Conservation (phyloP, 2,888 invertebrate species). For the Philonicus albiceps region DNA sequence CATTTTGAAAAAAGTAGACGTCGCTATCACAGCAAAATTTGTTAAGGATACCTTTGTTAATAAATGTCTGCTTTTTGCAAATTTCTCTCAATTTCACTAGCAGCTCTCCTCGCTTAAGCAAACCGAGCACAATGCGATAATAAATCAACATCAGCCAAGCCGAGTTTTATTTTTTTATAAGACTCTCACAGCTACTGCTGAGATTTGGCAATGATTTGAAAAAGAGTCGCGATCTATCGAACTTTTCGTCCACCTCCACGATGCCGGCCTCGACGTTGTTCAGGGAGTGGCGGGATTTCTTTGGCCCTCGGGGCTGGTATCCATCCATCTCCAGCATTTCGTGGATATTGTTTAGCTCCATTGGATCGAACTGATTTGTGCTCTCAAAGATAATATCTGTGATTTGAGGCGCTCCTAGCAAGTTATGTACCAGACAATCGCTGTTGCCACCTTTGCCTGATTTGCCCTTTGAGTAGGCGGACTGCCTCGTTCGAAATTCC, state of each 20-base stretch:
- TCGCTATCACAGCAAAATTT: slow-evolving; percentile 40
- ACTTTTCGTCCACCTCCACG: slow-evolving; percentile 50
- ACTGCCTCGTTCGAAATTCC: not conserved
- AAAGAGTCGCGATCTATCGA: slow-evolving; percentile 59
- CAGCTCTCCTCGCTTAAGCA: not conserved
- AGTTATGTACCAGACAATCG: slow-evolving; percentile 17
- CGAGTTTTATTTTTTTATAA: slow-evolving; percentile 64
- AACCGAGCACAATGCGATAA: not conserved
- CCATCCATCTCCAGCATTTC: slow-evolving; percentile 55
- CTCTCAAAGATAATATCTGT: slow-evolving; percentile 55
- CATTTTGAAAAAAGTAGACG: slow-evolving; percentile 26
- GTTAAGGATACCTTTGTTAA: slow-evolving; percentile 33
- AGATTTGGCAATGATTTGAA: slow-evolving; percentile 76
- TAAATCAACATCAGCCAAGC: not conserved
- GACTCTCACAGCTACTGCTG: slow-evolving; percentile 73
- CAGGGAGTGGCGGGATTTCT: slow-evolving; percentile 50
- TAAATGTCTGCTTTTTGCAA: not conserved
- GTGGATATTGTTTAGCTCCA: slow-evolving; percentile 56
- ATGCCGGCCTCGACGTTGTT: slow-evolving; percentile 56
- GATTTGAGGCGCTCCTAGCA: slow-evolving; percentile 51
- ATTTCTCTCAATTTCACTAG: not conserved
- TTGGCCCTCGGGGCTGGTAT: slow-evolving; percentile 29
- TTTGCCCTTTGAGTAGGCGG: not conserved
- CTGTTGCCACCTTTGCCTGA: slow-evolving; percentile 13
- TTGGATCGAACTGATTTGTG: slow-evolving; percentile 65